Conservation (phyloP, 2,797 vertebrate genomes). For the Chelonia mydas region DNA sequence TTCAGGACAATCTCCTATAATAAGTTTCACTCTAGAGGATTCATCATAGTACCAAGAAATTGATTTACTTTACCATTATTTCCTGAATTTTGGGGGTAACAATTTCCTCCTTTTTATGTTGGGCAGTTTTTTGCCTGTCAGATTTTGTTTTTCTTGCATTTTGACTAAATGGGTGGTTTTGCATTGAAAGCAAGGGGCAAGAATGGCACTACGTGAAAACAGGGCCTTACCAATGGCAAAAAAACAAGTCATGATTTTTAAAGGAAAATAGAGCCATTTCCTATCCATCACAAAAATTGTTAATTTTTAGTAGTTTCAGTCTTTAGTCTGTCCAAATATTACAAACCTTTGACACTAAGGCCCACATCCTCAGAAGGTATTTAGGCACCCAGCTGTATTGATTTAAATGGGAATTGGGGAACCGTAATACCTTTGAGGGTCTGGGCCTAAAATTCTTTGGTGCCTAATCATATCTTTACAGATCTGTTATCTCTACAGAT, state of each 20-base stretch:
- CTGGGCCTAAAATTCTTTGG: neutral
- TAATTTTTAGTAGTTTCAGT: no score
- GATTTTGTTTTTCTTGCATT: neutral
- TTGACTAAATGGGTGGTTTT: neutral
- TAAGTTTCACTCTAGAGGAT: neutral
- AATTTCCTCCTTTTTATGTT: neutral
- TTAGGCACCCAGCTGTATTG: neutral
- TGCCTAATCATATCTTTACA: rapidly evolving
- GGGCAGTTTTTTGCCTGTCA: neutral
- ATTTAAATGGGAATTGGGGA: neutral
- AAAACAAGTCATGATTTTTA: rapidly evolving
- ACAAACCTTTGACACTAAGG: no score
- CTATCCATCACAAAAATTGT: neutral
- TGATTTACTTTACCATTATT: neutral
- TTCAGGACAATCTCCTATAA: neutral
- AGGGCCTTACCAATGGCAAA: neutral
- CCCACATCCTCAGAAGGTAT: no score
- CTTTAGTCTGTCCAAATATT: no score
- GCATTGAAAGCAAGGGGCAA: neutral
- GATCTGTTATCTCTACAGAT: neutral
- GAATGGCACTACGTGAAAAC: neutral
- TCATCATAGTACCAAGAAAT: neutral
- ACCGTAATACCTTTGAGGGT: neutral
- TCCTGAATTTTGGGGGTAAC: neutral
- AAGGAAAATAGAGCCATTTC: neutral